Evolutionary conservation across 1,140 invertebrate genomes (phyloP), one percentile per base, ranked within the genome.

Genomic region (Heliconius hermathena): DNA sequence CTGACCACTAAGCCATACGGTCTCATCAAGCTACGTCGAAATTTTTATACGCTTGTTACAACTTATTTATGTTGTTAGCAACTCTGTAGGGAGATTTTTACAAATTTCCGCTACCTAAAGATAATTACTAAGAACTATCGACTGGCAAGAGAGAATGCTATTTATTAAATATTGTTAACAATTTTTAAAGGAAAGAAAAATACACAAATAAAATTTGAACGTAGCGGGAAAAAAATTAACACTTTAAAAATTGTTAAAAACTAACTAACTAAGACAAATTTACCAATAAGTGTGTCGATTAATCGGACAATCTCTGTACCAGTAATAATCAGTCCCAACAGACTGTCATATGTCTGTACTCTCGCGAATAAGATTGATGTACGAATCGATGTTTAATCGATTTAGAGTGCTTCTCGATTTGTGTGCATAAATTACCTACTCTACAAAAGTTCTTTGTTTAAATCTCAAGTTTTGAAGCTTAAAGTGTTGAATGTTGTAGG

Each of bases 181-280:
- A 1, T 26, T 26, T 26, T 26, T 1, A 26, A 26, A 26, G 26
- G 26, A 26, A 26, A 26, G 26, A 26, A 26, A 26, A 26, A 26
- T 26, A 26, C 26, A 26, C 26, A 1, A 1, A 26, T 26, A 26
- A 26, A 26, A 26, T 1, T 26, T 26, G 26, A 26, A 26, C 26
- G 26, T 26, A 26, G 26, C 26, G 26, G 26, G 26, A 26, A 26
- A 26, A 26, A 26, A 26, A 26, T 26, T 1, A 26, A 26, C 1
- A 26, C 26, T 26, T 26, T 26, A 26, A 26, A 26, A 26, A 26
- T 26, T 26, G 26, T 26, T 26, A 26, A 26, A 26, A 89, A 91
- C 85, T 84, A 80, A 91, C 85, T 84, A 81, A 85, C 83, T 83
- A 82, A 80, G 85, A 80, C 85, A 88, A 88, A 88, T 87, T 85